Conservation (phyloP, 2,888 invertebrate genomes). For the Lydus trimaculatus region DNA sequence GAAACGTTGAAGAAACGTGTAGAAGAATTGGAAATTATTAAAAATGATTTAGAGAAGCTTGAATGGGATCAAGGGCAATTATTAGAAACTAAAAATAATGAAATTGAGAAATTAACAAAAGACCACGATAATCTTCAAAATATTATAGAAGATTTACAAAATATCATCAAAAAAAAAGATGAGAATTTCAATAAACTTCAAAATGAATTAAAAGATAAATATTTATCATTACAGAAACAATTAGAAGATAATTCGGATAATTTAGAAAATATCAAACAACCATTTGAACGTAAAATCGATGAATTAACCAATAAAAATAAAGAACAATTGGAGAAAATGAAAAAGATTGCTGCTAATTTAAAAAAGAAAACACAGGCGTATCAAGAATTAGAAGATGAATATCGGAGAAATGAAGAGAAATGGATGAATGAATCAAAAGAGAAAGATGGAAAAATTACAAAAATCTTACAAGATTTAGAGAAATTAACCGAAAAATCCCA, state of each 20-base stretch:
- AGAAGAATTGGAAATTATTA: constrained; percentile 64
- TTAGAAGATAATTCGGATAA: constrained; percentile 52
- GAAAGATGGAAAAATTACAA: constrained; percentile 41
- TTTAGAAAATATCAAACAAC: constrained; percentile 51
- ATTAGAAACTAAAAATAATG: constrained; percentile 61
- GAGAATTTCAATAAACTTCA: constrained; percentile 55
- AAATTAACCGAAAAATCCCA: constrained; percentile 35
- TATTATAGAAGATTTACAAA: constrained; percentile 57
- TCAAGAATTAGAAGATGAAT: constrained; percentile 68
- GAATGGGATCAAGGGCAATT: constrained; percentile 26
- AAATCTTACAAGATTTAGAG: constrained; percentile 33
- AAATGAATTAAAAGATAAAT: constrained; percentile 57
- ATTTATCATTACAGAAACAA: constrained; percentile 51
- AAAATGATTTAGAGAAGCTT: constrained; percentile 63
- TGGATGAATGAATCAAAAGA: constrained; percentile 50
- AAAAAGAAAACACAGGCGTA: constrained; percentile 75
- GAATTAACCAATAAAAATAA: constrained; percentile 70
- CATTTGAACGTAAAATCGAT: constrained; percentile 54
- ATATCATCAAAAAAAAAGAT: constrained; percentile 59
- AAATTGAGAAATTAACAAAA: constrained; percentile 61
- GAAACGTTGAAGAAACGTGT: constrained; percentile 41
- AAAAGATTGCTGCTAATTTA: constrained; percentile 77
- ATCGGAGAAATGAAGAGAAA: constrained; percentile 49
- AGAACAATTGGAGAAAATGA: constrained; percentile 77
- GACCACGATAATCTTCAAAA: constrained; percentile 54